Base-by-base conservation (phyloP, 2,797 vertebrate genomes). In the Gymnocypris eckloni region DNA sequence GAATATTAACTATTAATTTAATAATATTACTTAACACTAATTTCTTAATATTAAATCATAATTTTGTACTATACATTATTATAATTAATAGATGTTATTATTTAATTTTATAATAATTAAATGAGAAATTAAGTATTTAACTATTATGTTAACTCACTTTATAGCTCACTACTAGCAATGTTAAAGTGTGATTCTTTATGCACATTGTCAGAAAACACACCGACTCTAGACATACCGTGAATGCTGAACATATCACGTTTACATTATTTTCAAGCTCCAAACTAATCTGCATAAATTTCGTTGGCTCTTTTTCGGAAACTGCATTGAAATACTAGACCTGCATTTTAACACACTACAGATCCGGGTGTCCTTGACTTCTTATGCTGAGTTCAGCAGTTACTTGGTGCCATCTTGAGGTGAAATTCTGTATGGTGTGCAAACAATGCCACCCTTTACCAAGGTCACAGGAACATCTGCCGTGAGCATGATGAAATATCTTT, bases 401-500 rank as follows among this genome's bases (percentile, higher is more conserved):
- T 79, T 79, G 66, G 76, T 79, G 39, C 75, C 76, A 79, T 85
- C 76, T 85, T 85, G 50, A 85, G 83, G 39, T 56, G 64, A 69
- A 69, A 61, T 79, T 79, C 22, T 83, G 71, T 76, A 43, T 52
- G 71, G 82, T 39, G 82, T 77, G 72, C 43, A 85, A 79, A 85
- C 76, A 85, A 79, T 61, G 41, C 37, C 76, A 85, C 50, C 25
- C 66, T 48, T 85, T 79, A 71, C 66, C 83, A 79, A 85, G 83
- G 83, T 79, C 83, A 85, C 76, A 12, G 28, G 66, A 85, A 85
- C 83, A 85, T 85, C 83, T 85, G 83, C 83, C 64, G 59, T 43
- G 67, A 45, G 54, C 76, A 85, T 85, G 83, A 79, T 85, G 83
- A 85, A 85, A 85, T 70, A 85, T 85, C 76, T 79, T n/a, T 28